phyloP scores from a whole-genome alignment of 2,113 vertebrate genomes.

The Antigone vipio region DNA sequence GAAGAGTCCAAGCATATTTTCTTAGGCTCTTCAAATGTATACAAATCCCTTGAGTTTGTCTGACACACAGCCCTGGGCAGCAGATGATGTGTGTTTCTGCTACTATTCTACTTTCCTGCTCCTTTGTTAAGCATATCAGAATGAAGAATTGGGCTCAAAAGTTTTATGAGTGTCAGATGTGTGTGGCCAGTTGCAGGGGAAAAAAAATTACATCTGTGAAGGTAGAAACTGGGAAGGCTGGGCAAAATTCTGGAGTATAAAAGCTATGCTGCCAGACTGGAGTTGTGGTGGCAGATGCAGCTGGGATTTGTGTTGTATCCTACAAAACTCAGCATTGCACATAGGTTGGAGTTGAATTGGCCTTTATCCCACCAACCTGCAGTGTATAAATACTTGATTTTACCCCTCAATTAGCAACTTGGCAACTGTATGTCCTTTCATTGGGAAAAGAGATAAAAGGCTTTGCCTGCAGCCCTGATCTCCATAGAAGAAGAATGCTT shows the following conservation, averaged over 20 bases:
- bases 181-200: not conserved
- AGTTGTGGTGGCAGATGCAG: not conserved
- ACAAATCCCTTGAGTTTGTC: not conserved
- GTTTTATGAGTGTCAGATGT: not conserved
- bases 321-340: not conserved
- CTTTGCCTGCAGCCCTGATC: not conserved
- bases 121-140: not conserved
- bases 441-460: not conserved
- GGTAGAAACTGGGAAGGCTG: not conserved
- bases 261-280: not conserved
- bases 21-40: not conserved
- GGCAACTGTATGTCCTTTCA: not conserved
- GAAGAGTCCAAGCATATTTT: not conserved
- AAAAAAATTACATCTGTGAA: not conserved
- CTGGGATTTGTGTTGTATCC: not conserved
- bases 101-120: not conserved
- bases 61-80: not conserved
- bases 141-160: not conserved
- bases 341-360: not conserved
- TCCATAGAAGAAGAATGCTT: not conserved
- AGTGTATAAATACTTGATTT: not conserved
- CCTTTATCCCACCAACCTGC: not conserved
- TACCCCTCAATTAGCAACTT: not conserved
- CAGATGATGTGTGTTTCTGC: not conserved
- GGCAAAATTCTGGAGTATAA: not conserved